phyloP scores from a whole-genome alignment of 2,113 vertebrate species.

The Zosterops lateralis region DNA sequence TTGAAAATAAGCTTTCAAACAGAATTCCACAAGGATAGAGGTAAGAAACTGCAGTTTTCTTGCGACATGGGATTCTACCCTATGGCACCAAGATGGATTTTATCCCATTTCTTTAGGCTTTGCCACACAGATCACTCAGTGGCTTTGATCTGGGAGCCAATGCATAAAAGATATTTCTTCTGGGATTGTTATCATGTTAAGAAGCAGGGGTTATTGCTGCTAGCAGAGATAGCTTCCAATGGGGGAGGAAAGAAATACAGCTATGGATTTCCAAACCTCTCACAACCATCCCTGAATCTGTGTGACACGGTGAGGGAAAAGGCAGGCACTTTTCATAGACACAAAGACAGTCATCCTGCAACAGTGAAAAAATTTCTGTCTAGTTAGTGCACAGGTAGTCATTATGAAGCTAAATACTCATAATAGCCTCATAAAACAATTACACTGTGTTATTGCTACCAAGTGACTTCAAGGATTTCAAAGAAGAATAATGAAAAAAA shows the following conservation, averaged over 20 bases:
- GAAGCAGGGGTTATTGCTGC: background rate
- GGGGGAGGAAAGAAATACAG: background rate
- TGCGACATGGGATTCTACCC: background rate
- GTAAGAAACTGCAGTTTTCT: background rate
- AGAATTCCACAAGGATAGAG: background rate
- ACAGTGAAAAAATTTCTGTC: background rate
- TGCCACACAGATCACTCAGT: background rate
- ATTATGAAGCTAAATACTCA: background rate
- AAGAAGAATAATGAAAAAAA: background rate
- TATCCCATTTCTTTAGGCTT: background rate
- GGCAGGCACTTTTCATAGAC: background rate
- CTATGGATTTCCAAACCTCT: background rate
- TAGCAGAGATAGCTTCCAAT: background rate
- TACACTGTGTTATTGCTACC: background rate
- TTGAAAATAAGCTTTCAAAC: background rate
- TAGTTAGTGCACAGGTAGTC: background rate
- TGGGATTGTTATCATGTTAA: background rate
- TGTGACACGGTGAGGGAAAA: background rate
- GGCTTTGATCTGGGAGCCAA: background rate
- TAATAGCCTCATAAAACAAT: conserved; percentile 32
- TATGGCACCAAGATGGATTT: background rate
- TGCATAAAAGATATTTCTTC: background rate
- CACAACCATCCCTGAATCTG: background rate
- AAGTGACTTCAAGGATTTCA: background rate
- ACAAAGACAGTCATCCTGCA: background rate